Evolutionary conservation across 2,797 vertebrate species (phyloP), one percentile per base, ranked within the genome.

Genomic region (Ara ararauna): DNA sequence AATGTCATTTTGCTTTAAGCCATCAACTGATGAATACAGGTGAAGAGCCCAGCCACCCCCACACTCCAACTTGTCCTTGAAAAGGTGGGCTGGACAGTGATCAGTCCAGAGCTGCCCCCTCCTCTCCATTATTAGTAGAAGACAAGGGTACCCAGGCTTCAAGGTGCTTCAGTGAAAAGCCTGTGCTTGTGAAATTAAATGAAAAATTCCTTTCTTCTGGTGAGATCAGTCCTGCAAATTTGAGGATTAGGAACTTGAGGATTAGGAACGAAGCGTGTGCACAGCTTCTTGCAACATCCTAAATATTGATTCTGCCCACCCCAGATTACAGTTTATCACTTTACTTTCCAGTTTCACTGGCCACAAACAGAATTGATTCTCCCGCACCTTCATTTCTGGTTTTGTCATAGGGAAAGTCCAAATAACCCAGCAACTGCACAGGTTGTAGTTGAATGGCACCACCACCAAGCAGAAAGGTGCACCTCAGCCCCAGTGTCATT

Each of bases 311-410:
- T 66, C 60, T 90, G 22, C n/a, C 30, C 20, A 56, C 18, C 18
- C 13, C 0, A 0, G n/a, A 62, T 62, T 8, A 4, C 7, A 38
- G 19, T 3, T 88, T 56, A 56, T 48, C 7, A 51, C 67, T 96
- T 85, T 23, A 3, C 47, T 80, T 74, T 80, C 47, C 3, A 1
- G 0, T 93, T 92, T 78, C 58, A 36, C 62, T 90, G 86, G 9
- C 45, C 50, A 54, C 14, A 5, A 3, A 20, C 10, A 72, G 26
- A 90, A 79, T 34, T 79, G 67, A 82, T 89, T 82, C 53, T 73
- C 13, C 50, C 20, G 78, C 45, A 48, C 5, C 40, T 90, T 85
- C 48, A 6, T 65, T 77, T 87, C 88, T 86, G n/a, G 42, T 83
- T 78, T 48, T 34, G 26, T 81, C 40, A 27, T 10, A 61, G 32